Conservation (phyloP, 1,140 invertebrate genomes). For the Brachionus angularis region DNA sequence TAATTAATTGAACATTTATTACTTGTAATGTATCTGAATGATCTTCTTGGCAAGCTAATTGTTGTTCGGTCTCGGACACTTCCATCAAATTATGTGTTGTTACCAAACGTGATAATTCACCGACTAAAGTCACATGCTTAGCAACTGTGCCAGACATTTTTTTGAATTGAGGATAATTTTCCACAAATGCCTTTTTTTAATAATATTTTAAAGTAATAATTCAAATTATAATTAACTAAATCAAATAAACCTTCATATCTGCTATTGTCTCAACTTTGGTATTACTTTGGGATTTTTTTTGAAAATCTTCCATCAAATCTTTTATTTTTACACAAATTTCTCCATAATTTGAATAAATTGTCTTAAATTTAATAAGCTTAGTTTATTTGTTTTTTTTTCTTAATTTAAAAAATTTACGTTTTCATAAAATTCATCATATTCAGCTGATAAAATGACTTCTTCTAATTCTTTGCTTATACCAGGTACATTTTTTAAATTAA, state of each 20-base stretch:
- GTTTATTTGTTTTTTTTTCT: background rate
- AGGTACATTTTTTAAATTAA: slow-evolving; percentile 73
- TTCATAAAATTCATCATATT: slow-evolving; percentile 96
- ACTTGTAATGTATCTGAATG: slow-evolving; percentile 79
- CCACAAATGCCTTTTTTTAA: slow-evolving; percentile 87
- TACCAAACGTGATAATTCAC: slow-evolving; percentile 82
- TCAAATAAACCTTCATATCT: slow-evolving; percentile 77
- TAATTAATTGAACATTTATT: slow-evolving; percentile 27
- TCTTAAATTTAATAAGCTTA: slow-evolving; percentile 62
- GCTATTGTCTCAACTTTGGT: slow-evolving; percentile 90
- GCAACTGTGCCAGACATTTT: slow-evolving; percentile 97
- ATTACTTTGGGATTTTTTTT: slow-evolving; percentile 87
- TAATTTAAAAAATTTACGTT: slow-evolving; percentile 64
- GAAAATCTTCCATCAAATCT: slow-evolving; percentile 93
- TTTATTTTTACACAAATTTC: slow-evolving; percentile 97
- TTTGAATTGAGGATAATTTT: slow-evolving; percentile 96
- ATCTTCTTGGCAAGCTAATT: slow-evolving; percentile 85
- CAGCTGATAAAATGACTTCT: slow-evolving; percentile 79
- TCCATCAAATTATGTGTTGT: slow-evolving; percentile 73
- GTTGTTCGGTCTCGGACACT: slow-evolving; percentile 93
- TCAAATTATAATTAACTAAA: background rate
- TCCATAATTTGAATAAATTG: slow-evolving; percentile 92
- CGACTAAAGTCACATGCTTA: slow-evolving; percentile 92
- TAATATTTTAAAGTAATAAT: background rate
- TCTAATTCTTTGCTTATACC: slow-evolving; percentile 72